phyloP scores from a whole-genome alignment of 2,888 invertebrate genomes.

The Meteorus cinctellus region DNA sequence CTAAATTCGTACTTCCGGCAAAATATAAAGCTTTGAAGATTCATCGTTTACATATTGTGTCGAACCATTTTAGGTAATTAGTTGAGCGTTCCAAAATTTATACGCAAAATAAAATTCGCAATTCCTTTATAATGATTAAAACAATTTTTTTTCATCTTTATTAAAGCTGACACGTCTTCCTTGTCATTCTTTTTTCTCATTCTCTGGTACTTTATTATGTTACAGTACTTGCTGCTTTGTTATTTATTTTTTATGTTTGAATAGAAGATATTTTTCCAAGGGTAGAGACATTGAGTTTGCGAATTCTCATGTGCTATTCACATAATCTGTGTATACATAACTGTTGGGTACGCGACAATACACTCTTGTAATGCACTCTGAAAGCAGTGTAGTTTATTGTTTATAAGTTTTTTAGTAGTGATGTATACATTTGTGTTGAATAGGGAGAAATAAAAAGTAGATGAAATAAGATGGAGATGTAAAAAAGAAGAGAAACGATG shows the following conservation, averaged over 20 bases:
- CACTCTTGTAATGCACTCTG: background rate
- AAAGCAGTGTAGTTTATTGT: background rate
- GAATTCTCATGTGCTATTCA: background rate
- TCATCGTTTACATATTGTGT: slow-evolving; percentile 2
- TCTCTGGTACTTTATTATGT: background rate
- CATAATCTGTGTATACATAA: background rate
- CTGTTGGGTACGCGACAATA: background rate
- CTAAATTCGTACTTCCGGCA: slow-evolving; percentile 63
- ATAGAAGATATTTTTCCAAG: background rate
- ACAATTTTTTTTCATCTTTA: background rate
- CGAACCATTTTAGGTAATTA: slow-evolving; percentile 31
- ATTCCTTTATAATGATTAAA: background rate
- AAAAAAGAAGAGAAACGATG: background rate
- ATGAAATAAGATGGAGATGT: background rate
- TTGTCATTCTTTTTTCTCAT: background rate
- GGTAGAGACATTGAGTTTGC: background rate
- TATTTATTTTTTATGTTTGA: background rate
- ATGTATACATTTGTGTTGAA: background rate
- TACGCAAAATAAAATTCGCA: background rate
- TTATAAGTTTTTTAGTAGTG: background rate
- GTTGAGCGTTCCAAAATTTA: background rate
- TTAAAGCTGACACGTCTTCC: too few species aligned
- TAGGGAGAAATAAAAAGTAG: background rate
- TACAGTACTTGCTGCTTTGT: background rate
- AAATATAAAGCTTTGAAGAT: slow-evolving; percentile 42